Evolutionary conservation across 1,140 invertebrate genomes (phyloP), one percentile per base, ranked within the genome.

Genomic region (Apocrypta bakeri): DNA sequence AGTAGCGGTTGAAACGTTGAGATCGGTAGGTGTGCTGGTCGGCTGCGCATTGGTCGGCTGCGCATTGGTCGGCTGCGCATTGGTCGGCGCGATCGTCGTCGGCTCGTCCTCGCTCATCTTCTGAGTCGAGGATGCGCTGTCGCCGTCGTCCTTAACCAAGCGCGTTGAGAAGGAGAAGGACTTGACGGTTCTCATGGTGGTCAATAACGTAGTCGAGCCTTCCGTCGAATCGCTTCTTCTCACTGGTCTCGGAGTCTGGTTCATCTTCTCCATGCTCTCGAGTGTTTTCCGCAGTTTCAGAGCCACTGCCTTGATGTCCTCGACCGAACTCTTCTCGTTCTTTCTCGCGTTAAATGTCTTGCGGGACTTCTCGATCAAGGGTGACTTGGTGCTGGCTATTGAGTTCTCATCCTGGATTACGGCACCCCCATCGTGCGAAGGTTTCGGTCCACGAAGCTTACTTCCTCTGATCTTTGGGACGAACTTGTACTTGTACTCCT

Each of bases 251-350:
- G 8, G n/a, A 0, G 48, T 77, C 24, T 84, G 83, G 56, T n/a
- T 79, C 14, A 21, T 56, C 21, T 81, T 84, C 6, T 84, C 83
- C 21, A 71, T 76, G 64, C 24, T 56, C 37, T 74, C 33, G 78
- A 76, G 0, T 78, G 27, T 40, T 85, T 85, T 63, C 71, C 86
- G 25, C 71, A 84, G 37, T 81, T 79, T 76, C 79, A 84, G 63
- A 82, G 87, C 8, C 69, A 85, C 25, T 27, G 77, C 12, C 84
- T 77, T 27, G 82, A 87, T 24, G 84, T 86, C 68, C 80, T 87
- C 9, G 66, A 87, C 4, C 85, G 87, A 66, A 81, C 84, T 79
- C 85, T 87, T 31, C 79, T 87, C 66, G 85, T 85, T 81, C 84
- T 88, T 68, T 80, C 85, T 0, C 78, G 84, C 79, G 82, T 25